Evolutionary conservation across 2,113 vertebrate genomes (phyloP).

Genomic region (Spea bombifrons): DNA sequence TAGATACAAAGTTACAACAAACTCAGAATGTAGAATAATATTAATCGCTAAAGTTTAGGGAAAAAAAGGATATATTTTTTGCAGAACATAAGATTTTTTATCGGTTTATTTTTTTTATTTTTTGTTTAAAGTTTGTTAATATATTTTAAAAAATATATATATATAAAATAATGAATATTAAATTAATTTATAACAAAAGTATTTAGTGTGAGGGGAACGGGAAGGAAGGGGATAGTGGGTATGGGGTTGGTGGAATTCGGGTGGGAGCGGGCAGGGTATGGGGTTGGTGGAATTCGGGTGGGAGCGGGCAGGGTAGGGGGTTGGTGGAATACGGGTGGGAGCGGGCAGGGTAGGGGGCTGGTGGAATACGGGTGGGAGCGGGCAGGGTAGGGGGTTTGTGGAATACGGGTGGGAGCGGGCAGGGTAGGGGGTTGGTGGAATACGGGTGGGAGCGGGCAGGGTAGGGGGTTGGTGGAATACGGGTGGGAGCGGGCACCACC

Average conservation of each 20-base stretch:
- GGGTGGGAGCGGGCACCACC: no score
- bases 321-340: neutral
- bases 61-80: no score
- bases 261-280: neutral
- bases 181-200: no score
- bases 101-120: no score
- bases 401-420: neutral
- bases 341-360: neutral
- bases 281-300: no score
- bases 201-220: neutral
- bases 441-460: neutral
- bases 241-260: neutral
- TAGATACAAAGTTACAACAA: no score
- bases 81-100: no score
- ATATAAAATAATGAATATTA: no score
- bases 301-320: neutral
- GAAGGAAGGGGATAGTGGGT: neutral
- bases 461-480: neutral
- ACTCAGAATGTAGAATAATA: no score
- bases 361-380: neutral
- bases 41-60: no score
- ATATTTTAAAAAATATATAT: no score
- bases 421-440: neutral
- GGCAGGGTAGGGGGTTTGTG: neutral
- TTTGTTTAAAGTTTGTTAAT: no score